A percentile compares a stretch with the other conserved stretches of the same genome.
Conservation (phyloP, 2,113 vertebrate species). For the Pholis gunnellus region DNA sequence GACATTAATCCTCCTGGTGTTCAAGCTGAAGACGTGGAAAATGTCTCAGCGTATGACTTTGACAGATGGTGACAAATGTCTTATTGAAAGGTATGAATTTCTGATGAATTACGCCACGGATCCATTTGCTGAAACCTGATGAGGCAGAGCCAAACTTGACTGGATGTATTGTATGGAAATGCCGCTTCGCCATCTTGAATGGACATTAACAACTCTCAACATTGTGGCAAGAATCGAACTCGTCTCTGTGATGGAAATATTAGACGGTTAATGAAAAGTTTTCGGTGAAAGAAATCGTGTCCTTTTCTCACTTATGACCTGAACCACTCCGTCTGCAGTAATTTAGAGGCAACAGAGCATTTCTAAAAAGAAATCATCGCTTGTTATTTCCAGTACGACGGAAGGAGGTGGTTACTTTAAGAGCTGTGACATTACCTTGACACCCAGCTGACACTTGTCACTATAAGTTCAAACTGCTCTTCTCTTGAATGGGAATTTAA, state of each 20-base stretch:
- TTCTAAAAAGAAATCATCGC: conserved; percentile 73
- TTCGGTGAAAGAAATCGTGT: conserved; percentile 3
- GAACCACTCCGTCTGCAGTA: conserved; percentile 75
- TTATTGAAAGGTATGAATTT: conserved; percentile 80
- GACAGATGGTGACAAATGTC: conserved; percentile 80
- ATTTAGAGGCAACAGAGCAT: conserved; percentile 85
- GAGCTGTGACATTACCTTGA: conserved; percentile 72
- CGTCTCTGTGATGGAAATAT: conserved; percentile 47
- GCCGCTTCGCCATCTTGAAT: conserved; percentile 67
- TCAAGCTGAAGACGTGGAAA: conserved; percentile 62
- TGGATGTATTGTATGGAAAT: conserved; percentile 50
- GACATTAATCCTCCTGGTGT: conserved; percentile 45
- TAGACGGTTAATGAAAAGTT: conserved; percentile 30
- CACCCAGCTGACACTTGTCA: background rate
- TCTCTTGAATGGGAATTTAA: background rate
- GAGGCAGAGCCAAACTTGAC: conserved; percentile 68
- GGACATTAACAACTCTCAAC: conserved; percentile 68
- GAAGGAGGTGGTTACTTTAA: conserved; percentile 76
- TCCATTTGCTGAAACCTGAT: conserved; percentile 59
- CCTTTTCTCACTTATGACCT: conserved; percentile 44
- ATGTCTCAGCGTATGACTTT: conserved; percentile 70
- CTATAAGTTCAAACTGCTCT: background rate
- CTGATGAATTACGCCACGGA: conserved; percentile 75
- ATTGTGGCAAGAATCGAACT: conserved; percentile 21
- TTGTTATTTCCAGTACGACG: conserved; percentile 76